Conservation (phyloP, 2,113 vertebrate species). For the Gallinago paraguaiae region DNA sequence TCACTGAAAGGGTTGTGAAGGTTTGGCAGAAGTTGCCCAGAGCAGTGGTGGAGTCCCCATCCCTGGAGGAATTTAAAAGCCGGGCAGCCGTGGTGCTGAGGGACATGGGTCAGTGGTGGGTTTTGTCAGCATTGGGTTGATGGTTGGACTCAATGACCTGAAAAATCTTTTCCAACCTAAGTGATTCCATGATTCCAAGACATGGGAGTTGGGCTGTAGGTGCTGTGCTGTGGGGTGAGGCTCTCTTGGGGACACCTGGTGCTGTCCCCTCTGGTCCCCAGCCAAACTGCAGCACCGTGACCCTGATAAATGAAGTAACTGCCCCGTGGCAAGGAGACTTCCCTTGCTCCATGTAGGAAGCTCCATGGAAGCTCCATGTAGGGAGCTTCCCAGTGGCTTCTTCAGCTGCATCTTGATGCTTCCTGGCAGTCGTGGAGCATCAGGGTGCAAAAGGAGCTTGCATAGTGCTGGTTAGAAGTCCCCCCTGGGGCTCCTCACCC, state of each 20-base stretch:
- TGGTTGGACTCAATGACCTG: no score
- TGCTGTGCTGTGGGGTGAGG: background rate
- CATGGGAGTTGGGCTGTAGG: rapidly evolving
- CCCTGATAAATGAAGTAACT: background rate
- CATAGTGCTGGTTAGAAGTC: background rate
- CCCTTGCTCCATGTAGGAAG: no score
- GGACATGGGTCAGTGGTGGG: no score
- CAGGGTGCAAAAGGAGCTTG: background rate
- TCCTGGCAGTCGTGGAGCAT: background rate
- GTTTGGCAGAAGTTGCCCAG: no score
- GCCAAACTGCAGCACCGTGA: rapidly evolving
- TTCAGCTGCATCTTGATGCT: background rate
- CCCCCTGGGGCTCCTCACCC: background rate
- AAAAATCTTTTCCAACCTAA: no score
- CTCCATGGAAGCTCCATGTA: no score
- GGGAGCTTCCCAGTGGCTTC: background rate
- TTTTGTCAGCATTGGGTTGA: no score
- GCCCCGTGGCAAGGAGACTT: background rate
- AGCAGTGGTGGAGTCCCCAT: no score
- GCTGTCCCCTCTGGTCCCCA: background rate
- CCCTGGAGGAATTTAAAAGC: no score
- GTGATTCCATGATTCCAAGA: no score
- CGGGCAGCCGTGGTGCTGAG: no score
- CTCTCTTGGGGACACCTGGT: background rate
- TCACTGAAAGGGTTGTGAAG: no score